phyloP scores from a whole-genome alignment of 2,888 invertebrate species.

The Ditylenchus weischeri region DNA sequence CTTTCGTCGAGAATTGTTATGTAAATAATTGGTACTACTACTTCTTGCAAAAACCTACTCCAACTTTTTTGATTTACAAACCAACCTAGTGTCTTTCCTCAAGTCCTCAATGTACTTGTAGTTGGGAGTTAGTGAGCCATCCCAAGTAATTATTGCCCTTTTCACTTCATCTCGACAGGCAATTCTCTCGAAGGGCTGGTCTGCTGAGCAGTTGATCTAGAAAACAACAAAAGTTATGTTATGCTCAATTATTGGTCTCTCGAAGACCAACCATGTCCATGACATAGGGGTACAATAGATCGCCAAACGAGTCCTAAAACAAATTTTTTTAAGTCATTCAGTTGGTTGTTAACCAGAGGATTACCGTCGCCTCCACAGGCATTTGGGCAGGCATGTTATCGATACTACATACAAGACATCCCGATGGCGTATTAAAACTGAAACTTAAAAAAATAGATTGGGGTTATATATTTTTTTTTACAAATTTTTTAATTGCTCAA shows the following conservation, averaged over 20 bases:
- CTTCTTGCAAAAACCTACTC: too few species aligned
- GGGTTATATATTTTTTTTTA: too few species aligned
- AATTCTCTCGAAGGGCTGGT: constrained; percentile 49
- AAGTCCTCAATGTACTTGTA: constrained; percentile 92
- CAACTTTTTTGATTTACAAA: background rate
- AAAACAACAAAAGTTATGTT: constrained; percentile 21
- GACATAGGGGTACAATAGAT: constrained; percentile 81
- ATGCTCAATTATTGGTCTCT: background rate
- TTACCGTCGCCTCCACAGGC: constrained; percentile 81
- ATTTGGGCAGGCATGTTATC: constrained; percentile 99
- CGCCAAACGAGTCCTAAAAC: constrained; percentile 81
- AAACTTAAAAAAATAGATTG: background rate
- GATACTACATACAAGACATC: constrained; percentile 97
- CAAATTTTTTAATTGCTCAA: too few species aligned
- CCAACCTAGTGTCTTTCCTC: constrained; percentile 62
- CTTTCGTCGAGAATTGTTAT: too few species aligned
- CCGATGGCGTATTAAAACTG: constrained; percentile 61
- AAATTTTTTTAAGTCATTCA: too few species aligned
- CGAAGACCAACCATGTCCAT: constrained; percentile 71
- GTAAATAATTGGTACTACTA: too few species aligned
- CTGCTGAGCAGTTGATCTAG: constrained; percentile 52
- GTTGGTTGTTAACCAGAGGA: too few species aligned
- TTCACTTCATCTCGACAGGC: constrained; percentile 59
- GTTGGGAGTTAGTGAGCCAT: constrained; percentile 83
- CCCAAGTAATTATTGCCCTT: constrained; percentile 87